Conservation (phyloP, 2,797 vertebrate genomes). For the Pteropus rufus region DNA sequence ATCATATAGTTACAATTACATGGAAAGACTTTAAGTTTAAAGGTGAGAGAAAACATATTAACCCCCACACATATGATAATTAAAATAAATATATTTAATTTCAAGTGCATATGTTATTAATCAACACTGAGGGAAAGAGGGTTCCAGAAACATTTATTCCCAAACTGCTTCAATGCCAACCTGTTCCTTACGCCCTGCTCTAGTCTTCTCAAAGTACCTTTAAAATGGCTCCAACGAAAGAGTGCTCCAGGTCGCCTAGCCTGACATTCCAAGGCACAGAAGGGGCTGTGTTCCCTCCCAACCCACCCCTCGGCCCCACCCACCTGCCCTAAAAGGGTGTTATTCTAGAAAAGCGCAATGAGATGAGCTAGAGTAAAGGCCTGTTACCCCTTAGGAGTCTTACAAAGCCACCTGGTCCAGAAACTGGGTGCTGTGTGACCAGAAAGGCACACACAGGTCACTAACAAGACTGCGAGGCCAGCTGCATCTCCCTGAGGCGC, state of each 20-base stretch:
- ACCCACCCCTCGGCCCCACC: neutral
- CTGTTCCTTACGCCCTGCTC: neutral
- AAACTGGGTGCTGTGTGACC: conserved; percentile 45
- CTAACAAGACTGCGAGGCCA: neutral
- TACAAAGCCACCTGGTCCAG: conserved; percentile 18
- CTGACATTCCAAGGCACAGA: conserved; percentile 73
- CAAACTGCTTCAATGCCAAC: neutral
- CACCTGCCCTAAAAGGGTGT: neutral
- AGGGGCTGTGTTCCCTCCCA: conserved; percentile 36
- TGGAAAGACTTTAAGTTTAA: conserved; percentile 35
- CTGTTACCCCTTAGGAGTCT: neutral
- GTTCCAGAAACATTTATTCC: conserved; percentile 26
- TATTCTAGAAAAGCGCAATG: conserved; percentile 43
- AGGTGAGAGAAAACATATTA: conserved; percentile 47
- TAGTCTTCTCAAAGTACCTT: neutral
- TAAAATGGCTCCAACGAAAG: neutral
- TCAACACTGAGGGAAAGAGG: neutral
- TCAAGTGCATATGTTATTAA: conserved; percentile 55
- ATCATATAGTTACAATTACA: conserved; percentile 53
- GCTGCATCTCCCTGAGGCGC: conserved; percentile 21
- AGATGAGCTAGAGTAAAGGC: neutral
- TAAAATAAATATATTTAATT: conserved; percentile 74
- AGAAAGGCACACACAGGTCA: conserved; percentile 42
- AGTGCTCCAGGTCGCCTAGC: neutral
- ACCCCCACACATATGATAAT: conserved; percentile 41